phyloP scores from a whole-genome alignment of 92 coral and sea anemone genomes.

The Porites rus region DNA sequence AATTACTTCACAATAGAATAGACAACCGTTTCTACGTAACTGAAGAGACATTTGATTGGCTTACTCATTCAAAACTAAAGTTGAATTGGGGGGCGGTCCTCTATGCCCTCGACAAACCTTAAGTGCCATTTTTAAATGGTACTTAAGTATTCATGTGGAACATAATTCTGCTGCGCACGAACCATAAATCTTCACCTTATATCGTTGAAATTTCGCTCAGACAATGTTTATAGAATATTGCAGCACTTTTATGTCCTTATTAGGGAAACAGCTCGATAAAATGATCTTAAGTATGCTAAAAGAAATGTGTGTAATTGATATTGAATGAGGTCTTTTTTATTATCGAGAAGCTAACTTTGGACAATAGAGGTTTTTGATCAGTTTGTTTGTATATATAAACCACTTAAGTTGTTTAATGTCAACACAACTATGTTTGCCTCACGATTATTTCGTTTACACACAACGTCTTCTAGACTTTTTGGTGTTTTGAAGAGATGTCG shows the following conservation, averaged over 20 bases:
- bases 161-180: slow-evolving; percentile 14
- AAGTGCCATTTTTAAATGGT: slow-evolving; percentile 24
- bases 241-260: too few species aligned
- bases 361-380: slow-evolving; percentile 48
- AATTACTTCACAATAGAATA: slow-evolving; percentile 35
- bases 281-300: slow-evolving; percentile 29
- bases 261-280: slow-evolving; percentile 18
- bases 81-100: slow-evolving; percentile 29
- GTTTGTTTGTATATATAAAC: slow-evolving; percentile 59
- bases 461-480: neutral
- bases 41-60: slow-evolving; percentile 20
- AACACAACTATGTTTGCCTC: slow-evolving; percentile 21
- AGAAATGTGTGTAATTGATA: slow-evolving; percentile 50
- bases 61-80: slow-evolving; percentile 10
- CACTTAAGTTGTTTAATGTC: slow-evolving; percentile 50
- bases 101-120: slow-evolving; percentile 24
- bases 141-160: slow-evolving; percentile 32
- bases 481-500: neutral
- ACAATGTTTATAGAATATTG: too few species aligned
- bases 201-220: neutral
- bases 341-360: slow-evolving; percentile 13
- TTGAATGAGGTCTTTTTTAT: slow-evolving; percentile 47
- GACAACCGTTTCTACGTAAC: neutral
- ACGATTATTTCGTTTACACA: neutral
- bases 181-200: neutral